phyloP scores from a whole-genome alignment of 2,797 vertebrate genomes.

The Scolopax bukidnonensis region DNA sequence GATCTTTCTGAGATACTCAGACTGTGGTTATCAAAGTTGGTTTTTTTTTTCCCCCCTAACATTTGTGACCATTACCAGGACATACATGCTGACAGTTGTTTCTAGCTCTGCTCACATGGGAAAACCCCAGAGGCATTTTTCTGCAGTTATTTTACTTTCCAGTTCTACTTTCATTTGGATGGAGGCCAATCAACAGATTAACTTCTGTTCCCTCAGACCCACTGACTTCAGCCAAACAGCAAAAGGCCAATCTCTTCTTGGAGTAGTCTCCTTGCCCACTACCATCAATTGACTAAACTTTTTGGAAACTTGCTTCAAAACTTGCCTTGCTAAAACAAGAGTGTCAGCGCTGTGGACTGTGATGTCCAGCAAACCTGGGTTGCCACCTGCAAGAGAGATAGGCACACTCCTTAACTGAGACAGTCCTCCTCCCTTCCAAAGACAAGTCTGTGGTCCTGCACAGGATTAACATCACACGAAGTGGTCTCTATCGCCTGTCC shows the following conservation, averaged over 20 bases:
- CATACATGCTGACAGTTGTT: background rate
- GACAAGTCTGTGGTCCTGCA: accelerated
- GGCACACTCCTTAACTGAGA: background rate
- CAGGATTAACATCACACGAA: accelerated
- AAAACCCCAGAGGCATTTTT: slow-evolving; percentile 21
- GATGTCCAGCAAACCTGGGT: background rate
- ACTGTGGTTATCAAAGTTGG: background rate
- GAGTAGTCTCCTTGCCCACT: background rate
- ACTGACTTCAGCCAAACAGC: background rate
- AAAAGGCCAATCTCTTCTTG: background rate
- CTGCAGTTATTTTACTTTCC: background rate
- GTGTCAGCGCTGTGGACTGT: background rate
- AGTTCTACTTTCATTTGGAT: background rate
- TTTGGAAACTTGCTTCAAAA: background rate
- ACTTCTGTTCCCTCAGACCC: background rate
- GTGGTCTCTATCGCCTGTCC: background rate
- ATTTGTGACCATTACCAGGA: background rate
- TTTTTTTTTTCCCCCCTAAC: background rate
- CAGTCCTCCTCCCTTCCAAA: background rate
- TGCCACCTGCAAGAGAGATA: background rate
- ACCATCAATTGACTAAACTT: background rate
- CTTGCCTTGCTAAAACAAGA: background rate
- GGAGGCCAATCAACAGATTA: background rate
- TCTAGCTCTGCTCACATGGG: background rate
- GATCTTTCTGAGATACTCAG: slow-evolving; percentile 10